These are phyloP conservation scores for Gonioctena quinquepunctata DNA, from an alignment of 1,140 invertebrate genomes.

Conservation along the genomic window DNA sequence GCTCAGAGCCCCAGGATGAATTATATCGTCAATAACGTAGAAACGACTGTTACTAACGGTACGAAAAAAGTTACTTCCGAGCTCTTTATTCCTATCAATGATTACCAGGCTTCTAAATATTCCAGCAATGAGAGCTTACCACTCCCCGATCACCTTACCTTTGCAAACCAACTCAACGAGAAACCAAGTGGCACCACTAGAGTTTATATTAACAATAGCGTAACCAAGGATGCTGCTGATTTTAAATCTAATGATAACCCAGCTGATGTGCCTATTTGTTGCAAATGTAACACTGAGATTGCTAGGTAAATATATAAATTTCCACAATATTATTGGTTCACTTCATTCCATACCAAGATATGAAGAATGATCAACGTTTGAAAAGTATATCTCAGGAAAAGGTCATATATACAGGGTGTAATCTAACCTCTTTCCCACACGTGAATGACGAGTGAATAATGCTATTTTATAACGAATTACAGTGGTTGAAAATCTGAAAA, in stretches of 20 bases:
- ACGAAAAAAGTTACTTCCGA: conserved; percentile 31
- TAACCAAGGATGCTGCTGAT: conserved; percentile 8
- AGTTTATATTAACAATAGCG: conserved; percentile 9
- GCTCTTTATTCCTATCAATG: conserved; percentile 25
- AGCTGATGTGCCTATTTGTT: conserved; percentile 27
- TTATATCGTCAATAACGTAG: conserved; percentile 22
- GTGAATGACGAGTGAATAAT: too few relatives aligned
- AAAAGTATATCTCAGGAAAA: too few relatives aligned
- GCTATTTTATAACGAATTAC: too few relatives aligned
- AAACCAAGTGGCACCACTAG: neutral
- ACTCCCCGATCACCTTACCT: conserved; percentile 37
- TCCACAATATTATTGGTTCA: too few relatives aligned
- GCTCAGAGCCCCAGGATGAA: conserved; percentile 31
- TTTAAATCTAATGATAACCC: neutral
- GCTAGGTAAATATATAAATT: conserved; percentile 41
- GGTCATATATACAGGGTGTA: too few relatives aligned
- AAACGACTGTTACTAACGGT: conserved; percentile 14
- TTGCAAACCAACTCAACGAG: conserved; percentile 25
- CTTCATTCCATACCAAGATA: too few relatives aligned
- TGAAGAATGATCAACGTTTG: too few relatives aligned
- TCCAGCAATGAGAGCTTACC: neutral
- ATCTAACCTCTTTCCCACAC: too few relatives aligned
- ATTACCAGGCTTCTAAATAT: neutral
- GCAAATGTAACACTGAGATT: conserved; percentile 40
- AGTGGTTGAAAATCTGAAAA: too few relatives aligned